Evolutionary conservation across 2,113 vertebrate genomes (phyloP).

Genomic region (Mobula hypostoma): DNA sequence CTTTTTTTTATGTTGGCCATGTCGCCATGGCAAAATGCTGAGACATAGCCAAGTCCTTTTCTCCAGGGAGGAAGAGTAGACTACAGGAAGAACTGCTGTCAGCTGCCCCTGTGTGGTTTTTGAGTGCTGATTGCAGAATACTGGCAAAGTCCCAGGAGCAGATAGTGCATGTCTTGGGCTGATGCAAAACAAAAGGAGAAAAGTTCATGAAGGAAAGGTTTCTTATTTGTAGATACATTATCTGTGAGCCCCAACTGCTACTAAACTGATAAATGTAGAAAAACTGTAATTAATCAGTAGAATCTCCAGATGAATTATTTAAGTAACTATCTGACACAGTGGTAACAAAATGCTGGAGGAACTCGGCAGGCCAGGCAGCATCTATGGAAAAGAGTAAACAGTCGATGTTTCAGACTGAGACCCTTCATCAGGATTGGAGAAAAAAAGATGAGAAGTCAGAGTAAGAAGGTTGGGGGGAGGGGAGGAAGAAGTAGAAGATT

Average conservation of each 20-base stretch:
- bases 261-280: neutral
- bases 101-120: neutral
- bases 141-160: neutral
- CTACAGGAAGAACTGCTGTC: constrained; percentile 12
- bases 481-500: no score
- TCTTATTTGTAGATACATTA: neutral
- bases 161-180: neutral
- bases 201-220: no score
- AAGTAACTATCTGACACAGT: no score
- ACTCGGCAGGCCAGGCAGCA: no score
- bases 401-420: no score
- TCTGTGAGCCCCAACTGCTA: neutral
- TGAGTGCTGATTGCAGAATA: neutral
- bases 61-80: neutral
- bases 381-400: no score
- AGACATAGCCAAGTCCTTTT: neutral
- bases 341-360: no score
- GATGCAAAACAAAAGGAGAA: constrained; percentile 12
- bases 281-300: neutral
- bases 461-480: no score
- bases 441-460: no score
- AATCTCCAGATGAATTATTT: neutral
- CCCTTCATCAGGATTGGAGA: no score
- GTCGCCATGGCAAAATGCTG: neutral
- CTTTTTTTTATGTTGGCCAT: neutral